These are phyloP conservation scores for Bufotes viridis DNA, from an alignment of 2,797 vertebrate species.

Conservation along the genomic window DNA sequence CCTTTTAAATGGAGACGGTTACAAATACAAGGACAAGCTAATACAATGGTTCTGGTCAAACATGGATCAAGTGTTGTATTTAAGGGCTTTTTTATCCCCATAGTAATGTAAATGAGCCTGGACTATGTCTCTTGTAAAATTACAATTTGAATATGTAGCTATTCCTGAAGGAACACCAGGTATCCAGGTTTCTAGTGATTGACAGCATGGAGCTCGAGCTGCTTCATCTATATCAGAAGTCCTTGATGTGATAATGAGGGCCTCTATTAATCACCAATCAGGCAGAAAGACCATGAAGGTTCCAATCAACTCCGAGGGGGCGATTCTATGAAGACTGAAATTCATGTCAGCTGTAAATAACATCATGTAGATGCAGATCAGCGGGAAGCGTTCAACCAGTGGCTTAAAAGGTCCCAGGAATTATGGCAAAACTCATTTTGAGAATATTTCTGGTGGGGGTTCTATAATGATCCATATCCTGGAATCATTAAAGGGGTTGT, in stretches of 20 bases:
- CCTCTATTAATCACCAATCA: conserved; percentile 20
- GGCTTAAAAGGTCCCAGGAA: background rate
- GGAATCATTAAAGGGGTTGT: background rate
- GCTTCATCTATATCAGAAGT: background rate
- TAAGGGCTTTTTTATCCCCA: background rate
- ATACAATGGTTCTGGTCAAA: background rate
- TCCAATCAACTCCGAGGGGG: conserved; percentile 3
- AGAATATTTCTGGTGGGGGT: too few species aligned
- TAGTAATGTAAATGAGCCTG: background rate
- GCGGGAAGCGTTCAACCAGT: background rate
- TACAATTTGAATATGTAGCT: background rate
- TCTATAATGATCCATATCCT: background rate
- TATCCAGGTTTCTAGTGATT: background rate
- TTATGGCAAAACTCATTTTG: background rate
- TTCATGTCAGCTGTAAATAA: background rate
- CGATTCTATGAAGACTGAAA: background rate
- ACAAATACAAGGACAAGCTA: too few species aligned
- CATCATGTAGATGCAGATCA: background rate
- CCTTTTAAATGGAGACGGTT: too few species aligned
- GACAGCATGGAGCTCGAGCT: background rate
- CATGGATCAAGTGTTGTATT: background rate
- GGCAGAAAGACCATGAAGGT: background rate
- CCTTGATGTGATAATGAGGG: conserved; percentile 16
- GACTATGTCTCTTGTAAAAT: background rate
- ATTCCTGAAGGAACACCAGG: conserved; percentile 13